Conservation (phyloP, 2,797 vertebrate genomes). For the Coilia nasus region DNA sequence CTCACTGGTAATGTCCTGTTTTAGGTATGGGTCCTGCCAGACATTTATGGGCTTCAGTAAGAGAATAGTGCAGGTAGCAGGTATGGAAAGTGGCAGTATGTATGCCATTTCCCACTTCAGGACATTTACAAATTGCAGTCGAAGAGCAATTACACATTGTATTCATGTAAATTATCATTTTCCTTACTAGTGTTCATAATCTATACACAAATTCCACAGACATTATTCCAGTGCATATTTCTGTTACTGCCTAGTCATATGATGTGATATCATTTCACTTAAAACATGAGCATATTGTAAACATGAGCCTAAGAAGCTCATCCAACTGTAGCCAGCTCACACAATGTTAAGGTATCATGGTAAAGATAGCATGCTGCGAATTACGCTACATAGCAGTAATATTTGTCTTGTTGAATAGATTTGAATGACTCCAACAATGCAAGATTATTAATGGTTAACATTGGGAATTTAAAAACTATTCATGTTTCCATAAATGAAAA, state of each 20-base stretch:
- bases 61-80: neutral
- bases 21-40: neutral
- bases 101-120: neutral
- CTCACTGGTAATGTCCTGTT: neutral
- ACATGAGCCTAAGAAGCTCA: too few species aligned
- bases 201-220: neutral
- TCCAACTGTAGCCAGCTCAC: too few species aligned
- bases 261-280: neutral
- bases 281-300: too few species aligned
- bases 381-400: too few species aligned
- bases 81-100: neutral
- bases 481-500: too few species aligned
- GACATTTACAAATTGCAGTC: neutral
- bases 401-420: too few species aligned
- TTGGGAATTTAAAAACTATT: too few species aligned
- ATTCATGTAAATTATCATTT: neutral
- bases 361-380: too few species aligned
- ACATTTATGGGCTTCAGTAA: neutral
- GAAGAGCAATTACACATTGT: neutral
- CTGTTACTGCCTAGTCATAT: neutral
- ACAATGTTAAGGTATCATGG: too few species aligned
- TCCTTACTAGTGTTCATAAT: neutral
- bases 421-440: too few species aligned
- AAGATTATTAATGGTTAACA: too few species aligned
- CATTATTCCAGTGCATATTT: neutral